phyloP scores from a whole-genome alignment of 2,113 vertebrate species.

The Heptranchias perlo region DNA sequence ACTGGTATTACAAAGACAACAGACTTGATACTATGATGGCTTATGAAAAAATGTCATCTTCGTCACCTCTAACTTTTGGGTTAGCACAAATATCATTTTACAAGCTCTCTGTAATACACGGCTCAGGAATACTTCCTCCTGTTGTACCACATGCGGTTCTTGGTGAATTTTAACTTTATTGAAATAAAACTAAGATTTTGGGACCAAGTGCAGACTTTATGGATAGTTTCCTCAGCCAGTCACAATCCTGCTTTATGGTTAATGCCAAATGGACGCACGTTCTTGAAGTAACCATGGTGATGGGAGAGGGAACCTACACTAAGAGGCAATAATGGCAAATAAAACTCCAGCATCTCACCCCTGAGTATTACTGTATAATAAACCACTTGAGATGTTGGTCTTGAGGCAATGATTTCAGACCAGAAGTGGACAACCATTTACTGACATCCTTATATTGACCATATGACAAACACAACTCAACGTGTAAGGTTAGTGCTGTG shows the following conservation, averaged over 20 bases:
- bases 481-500: not conserved
- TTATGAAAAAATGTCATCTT: not conserved
- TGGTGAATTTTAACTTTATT: not conserved
- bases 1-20: not conserved
- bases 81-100: not conserved
- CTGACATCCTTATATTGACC: not conserved
- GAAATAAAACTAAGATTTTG: not conserved
- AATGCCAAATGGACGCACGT: not conserved
- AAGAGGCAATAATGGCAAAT: not conserved
- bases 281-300: not conserved
- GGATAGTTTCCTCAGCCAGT: not conserved
- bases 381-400: not conserved
- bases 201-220: not conserved
- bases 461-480: not conserved
- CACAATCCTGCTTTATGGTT: not conserved
- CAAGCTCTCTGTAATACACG: too few relatives aligned
- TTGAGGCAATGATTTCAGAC: not conserved
- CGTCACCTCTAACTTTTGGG: not conserved
- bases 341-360: constrained; percentile 37
- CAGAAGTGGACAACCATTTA: not conserved
- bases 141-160: not conserved
- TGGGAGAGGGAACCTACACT: not conserved
- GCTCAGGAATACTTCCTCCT: not conserved
- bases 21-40: not conserved
- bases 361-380: not conserved